These are phyloP conservation scores for Syngnathoides biaculeatus DNA, from an alignment of 2,113 vertebrate genomes.

Conservation along the genomic window DNA sequence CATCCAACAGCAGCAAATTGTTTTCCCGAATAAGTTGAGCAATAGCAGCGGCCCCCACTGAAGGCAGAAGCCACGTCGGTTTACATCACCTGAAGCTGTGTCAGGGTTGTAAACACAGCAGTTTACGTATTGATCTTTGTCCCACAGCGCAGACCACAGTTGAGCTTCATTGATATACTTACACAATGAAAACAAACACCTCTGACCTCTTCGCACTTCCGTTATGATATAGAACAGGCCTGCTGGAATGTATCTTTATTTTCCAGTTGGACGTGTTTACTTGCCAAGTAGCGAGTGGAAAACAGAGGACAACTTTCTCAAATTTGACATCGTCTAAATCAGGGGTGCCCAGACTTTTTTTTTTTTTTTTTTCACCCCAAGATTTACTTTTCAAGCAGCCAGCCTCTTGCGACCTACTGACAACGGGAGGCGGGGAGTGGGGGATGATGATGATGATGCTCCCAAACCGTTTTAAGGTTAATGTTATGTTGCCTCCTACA, in stretches of 20 bases:
- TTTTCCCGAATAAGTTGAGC: slow-evolving; percentile 2
- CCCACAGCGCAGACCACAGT: slow-evolving; percentile 25
- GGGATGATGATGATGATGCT: too few species aligned
- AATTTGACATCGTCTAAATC: background rate
- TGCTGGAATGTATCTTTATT: background rate
- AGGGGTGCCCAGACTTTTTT: too few species aligned
- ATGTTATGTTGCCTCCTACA: too few species aligned
- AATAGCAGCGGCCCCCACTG: background rate
- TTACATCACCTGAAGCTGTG: slow-evolving; percentile 32
- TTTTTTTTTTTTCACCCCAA: too few species aligned
- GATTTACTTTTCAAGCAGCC: too few species aligned
- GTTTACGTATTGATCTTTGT: slow-evolving; percentile 40
- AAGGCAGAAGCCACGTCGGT: slow-evolving; percentile 16
- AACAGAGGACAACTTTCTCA: background rate
- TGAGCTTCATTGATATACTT: slow-evolving; percentile 28
- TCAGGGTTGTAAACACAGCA: slow-evolving; percentile 27
- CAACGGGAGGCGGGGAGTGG: too few species aligned
- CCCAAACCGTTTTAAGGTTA: too few species aligned
- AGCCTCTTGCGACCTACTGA: too few species aligned
- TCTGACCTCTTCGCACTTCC: slow-evolving; percentile 8
- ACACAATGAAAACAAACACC: slow-evolving; percentile 1
- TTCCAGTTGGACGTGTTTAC: background rate
- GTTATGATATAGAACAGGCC: background rate
- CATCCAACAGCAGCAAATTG: slow-evolving; percentile 4
- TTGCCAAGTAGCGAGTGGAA: background rate